Conservation (phyloP, 2,888 invertebrate species). For the Drosophila trichaetosa region DNA sequence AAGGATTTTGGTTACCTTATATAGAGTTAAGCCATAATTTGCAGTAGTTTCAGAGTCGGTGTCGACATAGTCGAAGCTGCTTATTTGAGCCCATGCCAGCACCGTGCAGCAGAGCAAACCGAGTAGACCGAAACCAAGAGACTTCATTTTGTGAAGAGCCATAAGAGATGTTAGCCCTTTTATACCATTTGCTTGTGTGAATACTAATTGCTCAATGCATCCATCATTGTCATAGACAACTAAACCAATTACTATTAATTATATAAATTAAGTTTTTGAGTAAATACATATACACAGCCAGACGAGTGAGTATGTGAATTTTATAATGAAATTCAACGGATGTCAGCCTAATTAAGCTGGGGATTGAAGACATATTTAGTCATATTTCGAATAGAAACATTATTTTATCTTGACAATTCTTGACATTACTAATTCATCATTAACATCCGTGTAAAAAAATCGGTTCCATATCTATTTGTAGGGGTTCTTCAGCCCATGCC, state of each 20-base stretch:
- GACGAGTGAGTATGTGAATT: fast-evolving
- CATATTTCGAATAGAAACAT: background rate
- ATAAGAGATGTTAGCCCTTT: background rate
- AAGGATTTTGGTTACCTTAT: no score
- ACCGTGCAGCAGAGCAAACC: slow-evolving; percentile 15
- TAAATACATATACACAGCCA: background rate
- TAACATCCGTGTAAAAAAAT: fast-evolving
- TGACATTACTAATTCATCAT: background rate
- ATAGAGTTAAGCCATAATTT: no score
- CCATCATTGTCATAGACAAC: slow-evolving; percentile 39
- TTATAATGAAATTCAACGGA: background rate
- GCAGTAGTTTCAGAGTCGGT: fast-evolving
- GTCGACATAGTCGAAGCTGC: no score
- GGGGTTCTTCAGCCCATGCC: background rate
- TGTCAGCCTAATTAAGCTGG: slow-evolving; percentile 13
- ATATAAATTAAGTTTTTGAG: background rate
- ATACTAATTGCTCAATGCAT: slow-evolving; percentile 12
- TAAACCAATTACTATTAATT: background rate
- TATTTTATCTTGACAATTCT: background rate
- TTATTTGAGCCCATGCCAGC: background rate
- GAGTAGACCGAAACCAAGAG: background rate
- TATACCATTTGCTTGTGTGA: background rate
- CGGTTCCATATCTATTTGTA: background rate
- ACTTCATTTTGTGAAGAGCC: slow-evolving; percentile 24
- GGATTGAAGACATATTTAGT: background rate